Base-by-base conservation (phyloP, 2,797 vertebrate genomes). In the Diceros bicornis region DNA sequence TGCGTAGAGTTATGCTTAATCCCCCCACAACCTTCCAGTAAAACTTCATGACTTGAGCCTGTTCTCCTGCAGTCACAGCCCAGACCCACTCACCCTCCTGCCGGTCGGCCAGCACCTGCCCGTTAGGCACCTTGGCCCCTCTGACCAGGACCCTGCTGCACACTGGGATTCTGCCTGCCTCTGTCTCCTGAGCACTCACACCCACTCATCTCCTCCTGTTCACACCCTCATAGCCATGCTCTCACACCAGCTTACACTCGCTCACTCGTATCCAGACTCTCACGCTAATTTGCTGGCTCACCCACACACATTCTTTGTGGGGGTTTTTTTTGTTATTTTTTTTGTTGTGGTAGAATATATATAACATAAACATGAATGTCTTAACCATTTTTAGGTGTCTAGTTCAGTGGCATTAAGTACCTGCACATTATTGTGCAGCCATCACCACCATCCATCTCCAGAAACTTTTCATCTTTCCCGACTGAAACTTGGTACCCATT, bases 361-460 rank as follows among this genome's bases (percentile, higher is more conserved):
- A 10, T n/a, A 3, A 20, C 17, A 5, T 29, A 72, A 27, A 14
- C 74, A 47, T 41, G 17, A n/a, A 10, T 20, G 2, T 74, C 17
- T 74, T n/a, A 81, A n/a, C 3, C 1, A 0, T n/a, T 23, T 87
- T 37, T 37, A 74, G 13, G 34, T 4, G 44, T 21, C 20, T 44
- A 32, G 34, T 61, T 41, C 12, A 32, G 68, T 23, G 52, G 17
- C 68, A 7, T 44, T 59, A 44, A 59, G 32, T 17, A 41, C 44
- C 1, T 52, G 13, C 69, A 2, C 47, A 0, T n/a, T 9, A 7
- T 64, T 5, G 1, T 7, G 5, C 2, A 20, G 3, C 81, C 8
- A 1, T 59, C 47, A 9, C 68, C 44, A 32, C 71, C 9, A 1
- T 7, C 59, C 9, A 3, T 11, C 37, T 68, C 23, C 37, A 20